A percentile compares a stretch with the other conserved stretches of the same genome.
phyloP scores from a whole-genome alignment of 2,113 vertebrate genomes.

The Chaenogobius annularis region DNA sequence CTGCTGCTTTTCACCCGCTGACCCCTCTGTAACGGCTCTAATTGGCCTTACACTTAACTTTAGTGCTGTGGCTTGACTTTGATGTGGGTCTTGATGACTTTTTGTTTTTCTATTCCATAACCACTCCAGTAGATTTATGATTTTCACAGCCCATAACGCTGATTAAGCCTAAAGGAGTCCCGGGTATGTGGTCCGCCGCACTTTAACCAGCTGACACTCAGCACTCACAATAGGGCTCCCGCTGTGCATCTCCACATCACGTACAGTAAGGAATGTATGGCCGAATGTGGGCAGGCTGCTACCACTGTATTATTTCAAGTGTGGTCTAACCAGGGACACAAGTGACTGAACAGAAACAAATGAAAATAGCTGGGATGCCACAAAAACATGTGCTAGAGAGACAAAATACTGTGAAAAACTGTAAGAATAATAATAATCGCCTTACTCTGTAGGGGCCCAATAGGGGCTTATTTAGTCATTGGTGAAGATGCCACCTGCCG shows the following conservation, averaged over 20 bases:
- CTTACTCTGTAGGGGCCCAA: not conserved
- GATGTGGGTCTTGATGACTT: slow-evolving; percentile 4
- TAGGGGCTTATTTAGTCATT: not conserved
- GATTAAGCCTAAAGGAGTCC: slow-evolving; percentile 7
- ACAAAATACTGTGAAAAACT: too few relatives aligned
- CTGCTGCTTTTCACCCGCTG: not conserved
- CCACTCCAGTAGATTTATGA: not conserved
- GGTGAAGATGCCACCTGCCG: too few relatives aligned
- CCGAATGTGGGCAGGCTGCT: slow-evolving; percentile 21
- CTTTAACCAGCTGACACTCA: slow-evolving; percentile 3
- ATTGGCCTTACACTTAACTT: not conserved
- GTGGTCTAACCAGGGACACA: slow-evolving; percentile 39
- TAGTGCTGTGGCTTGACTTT: slow-evolving; percentile 5
- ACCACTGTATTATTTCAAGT: slow-evolving; percentile 55
- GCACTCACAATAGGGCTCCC: slow-evolving; percentile 10
- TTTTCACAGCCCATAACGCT: slow-evolving; percentile 8
- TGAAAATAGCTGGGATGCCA: slow-evolving; percentile 65
- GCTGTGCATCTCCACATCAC: slow-evolving; percentile 50
- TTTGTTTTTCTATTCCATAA: not conserved
- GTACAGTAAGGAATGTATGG: slow-evolving; percentile 59
- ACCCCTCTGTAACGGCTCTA: not conserved
- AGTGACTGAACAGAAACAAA: slow-evolving; percentile 71
- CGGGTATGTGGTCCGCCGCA: not conserved
- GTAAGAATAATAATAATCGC: too few relatives aligned
- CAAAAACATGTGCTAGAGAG: slow-evolving; percentile 1